phyloP scores from a whole-genome alignment of 2,797 vertebrate species.

The Myotis myotis region DNA sequence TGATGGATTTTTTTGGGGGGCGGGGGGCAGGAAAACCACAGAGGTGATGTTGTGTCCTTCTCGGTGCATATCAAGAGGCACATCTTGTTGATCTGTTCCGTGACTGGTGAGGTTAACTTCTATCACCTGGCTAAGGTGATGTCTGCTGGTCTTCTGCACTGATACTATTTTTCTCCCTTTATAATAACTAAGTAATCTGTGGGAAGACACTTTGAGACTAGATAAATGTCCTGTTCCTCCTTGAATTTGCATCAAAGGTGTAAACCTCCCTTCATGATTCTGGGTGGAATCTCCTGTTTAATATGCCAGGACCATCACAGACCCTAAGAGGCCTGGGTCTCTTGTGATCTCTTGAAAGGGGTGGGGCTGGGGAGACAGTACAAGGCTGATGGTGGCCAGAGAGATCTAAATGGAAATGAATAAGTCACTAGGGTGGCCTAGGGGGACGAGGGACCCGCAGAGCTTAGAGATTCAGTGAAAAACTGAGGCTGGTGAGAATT shows the following conservation, averaged over 20 bases:
- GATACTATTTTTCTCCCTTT: not conserved
- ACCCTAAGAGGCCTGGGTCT: not conserved
- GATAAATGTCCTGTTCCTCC: not conserved
- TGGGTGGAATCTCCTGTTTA: not conserved
- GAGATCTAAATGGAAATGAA: not conserved
- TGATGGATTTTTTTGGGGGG: not conserved
- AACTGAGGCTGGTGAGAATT: not conserved
- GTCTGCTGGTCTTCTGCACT: not conserved
- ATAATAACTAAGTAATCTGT: not conserved
- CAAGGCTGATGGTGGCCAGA: not conserved
- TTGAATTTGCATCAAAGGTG: not conserved
- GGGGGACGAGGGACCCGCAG: not conserved
- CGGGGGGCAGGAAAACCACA: not conserved
- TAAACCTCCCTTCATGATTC: not conserved
- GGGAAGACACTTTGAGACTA: not conserved
- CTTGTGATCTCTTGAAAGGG: not conserved
- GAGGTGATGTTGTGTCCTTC: not conserved
- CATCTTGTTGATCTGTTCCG: not conserved
- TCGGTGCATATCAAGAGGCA: not conserved
- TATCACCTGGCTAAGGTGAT: not conserved
- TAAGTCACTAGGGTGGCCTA: not conserved
- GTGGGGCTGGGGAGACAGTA: not conserved
- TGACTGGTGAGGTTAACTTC: not conserved
- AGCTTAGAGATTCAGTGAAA: not conserved
- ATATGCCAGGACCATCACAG: not conserved